Evolutionary conservation across 23 tunicate species (phyloP).

Genomic region (Trididemnum nubilum): DNA sequence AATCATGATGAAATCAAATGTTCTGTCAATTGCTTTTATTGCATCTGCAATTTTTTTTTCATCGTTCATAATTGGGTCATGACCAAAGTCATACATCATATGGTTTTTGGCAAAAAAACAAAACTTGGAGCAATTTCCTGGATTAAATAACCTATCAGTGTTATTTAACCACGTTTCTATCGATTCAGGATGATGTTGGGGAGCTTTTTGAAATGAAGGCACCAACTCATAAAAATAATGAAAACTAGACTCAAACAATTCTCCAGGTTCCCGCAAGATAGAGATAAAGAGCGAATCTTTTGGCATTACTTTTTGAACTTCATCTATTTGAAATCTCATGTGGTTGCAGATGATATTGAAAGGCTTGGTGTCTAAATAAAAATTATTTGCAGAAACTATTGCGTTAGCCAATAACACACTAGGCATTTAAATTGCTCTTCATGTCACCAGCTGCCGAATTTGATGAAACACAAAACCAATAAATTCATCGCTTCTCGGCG

Average conservation of each 20-base stretch:
- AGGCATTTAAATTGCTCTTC: too few species aligned
- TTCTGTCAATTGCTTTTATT: neutral
- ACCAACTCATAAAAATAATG: neutral
- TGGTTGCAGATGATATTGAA: constrained; percentile 41
- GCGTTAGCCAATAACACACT: too few species aligned
- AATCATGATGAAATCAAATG: neutral
- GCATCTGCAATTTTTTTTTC: neutral
- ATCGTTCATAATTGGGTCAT: neutral
- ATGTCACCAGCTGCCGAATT: too few species aligned
- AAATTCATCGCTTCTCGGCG: too few species aligned
- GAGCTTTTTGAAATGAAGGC: neutral
- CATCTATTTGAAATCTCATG: constrained; percentile 26
- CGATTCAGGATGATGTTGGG: neutral
- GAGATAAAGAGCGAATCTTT: constrained; percentile 10
- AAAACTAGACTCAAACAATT: neutral
- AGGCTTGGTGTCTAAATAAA: neutral
- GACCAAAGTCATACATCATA: neutral
- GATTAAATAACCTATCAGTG: neutral
- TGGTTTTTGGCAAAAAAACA: neutral
- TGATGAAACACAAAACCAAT: too few species aligned
- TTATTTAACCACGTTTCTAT: neutral
- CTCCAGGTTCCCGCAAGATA: neutral
- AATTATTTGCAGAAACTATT: too few species aligned
- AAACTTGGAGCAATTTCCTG: neutral
- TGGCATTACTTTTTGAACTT: constrained; percentile 19